Base-by-base conservation (phyloP, 2,797 vertebrate species). In the Psittacula derbiana region DNA sequence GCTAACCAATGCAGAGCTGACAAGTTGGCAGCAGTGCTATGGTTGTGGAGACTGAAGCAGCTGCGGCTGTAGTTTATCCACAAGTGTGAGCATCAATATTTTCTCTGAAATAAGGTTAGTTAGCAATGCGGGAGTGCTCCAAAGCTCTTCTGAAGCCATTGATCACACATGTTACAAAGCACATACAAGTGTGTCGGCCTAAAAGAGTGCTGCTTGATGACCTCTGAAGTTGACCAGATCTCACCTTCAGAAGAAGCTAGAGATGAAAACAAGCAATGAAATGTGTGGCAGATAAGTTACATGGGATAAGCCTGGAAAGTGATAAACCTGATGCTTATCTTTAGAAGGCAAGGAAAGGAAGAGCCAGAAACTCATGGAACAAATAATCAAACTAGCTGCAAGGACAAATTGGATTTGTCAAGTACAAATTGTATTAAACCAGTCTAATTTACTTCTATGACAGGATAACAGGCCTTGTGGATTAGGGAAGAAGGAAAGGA, bases 331-430 rank as follows among this genome's bases (percentile, higher is more conserved):
- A 92, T 47, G 46, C 76, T 91, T 95, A 60, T 93, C 86, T 90
- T 88, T 47, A 84, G 83, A 81, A 90, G 86, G 66, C 66, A 60
- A 62, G 55, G 58, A 92, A 95, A 81, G 53, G 80, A 92, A 92
- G 62, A 94, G 41, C 23, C 21, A 8, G 38, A 93, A 82, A 80
- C 72, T 91, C 81, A 79, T 12, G 43, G 88, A 95, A 95, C 83
- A 95, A 95, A 84, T 90, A 93, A 86, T 92, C 64, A 85, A 95
- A 81, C 30, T 53, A 90, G 40, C 80, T 88, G 71, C 92, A 97
- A 90, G 92, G 90, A 92, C 90, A 96, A 96, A 95, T 86, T 86
- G 73, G 76, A 96, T 95, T 94, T 95, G 86, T 96, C 92, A 92
- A 93, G 88, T 84, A 95, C 76, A 96, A 96, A 92, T 92, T 94